Percentiles rank a stretch among this genome's conserved stretches.
Conservation (phyloP, 2,113 vertebrate species). For the Cyphomyrus plagiostoma region DNA sequence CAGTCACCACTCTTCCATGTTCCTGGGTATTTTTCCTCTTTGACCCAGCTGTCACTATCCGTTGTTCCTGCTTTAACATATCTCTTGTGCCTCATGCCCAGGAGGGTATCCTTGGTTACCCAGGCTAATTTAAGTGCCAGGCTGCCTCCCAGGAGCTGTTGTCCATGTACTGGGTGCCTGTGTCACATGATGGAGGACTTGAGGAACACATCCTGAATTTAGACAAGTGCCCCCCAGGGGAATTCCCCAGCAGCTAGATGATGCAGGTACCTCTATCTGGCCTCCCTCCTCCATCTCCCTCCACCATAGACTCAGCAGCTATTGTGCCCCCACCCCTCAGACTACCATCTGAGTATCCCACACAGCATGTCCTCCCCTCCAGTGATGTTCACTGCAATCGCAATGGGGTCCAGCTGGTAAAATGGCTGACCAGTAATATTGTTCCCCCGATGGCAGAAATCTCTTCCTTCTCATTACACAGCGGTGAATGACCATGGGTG, state of each 20-base stretch:
- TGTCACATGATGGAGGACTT: neutral
- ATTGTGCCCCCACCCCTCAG: neutral
- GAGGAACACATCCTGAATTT: neutral
- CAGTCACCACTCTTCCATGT: neutral
- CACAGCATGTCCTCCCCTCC: neutral
- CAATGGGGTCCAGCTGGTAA: neutral
- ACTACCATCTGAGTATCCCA: neutral
- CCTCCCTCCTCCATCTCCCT: neutral
- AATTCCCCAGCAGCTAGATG: neutral
- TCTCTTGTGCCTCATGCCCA: neutral
- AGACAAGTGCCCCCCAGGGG: neutral
- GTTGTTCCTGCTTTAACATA: neutral
- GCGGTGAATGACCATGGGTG: neutral
- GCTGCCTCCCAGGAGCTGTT: neutral
- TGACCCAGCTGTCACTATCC: neutral
- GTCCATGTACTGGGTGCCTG: neutral
- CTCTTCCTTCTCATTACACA: neutral
- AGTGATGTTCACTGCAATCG: neutral
- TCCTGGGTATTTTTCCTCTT: neutral
- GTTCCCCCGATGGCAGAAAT: neutral
- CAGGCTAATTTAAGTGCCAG: neutral
- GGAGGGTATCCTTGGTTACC: neutral
- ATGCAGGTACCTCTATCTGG: neutral
- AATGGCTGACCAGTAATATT: neutral
- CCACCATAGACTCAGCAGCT: neutral